Conservation (phyloP, 2,797 vertebrate species). For the Capromys pilorides region DNA sequence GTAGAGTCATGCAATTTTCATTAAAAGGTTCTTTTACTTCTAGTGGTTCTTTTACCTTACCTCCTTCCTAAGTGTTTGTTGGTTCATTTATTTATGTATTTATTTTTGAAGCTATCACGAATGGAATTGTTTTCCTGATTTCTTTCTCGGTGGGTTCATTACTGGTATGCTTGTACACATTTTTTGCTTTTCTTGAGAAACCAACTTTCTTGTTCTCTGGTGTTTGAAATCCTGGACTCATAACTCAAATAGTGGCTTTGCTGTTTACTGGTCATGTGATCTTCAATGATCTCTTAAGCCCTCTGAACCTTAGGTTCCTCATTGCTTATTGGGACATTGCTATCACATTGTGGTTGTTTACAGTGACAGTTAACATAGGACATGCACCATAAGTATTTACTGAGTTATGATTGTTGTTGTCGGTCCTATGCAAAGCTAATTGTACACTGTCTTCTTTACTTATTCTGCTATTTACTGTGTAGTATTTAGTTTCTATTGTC, state of each 20-base stretch:
- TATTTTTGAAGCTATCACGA: neutral
- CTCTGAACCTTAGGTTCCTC: constrained; percentile 6
- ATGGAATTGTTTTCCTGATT: neutral
- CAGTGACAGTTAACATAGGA: neutral
- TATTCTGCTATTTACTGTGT: neutral
- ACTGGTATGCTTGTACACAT: neutral
- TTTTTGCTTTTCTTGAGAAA: neutral
- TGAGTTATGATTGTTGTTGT: neutral
- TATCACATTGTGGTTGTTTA: neutral
- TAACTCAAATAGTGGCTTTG: neutral
- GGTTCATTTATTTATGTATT: neutral
- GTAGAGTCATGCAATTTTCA: neutral
- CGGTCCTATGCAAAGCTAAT: neutral
- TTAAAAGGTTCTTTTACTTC: neutral
- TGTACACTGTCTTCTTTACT: neutral
- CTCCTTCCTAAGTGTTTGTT: neutral
- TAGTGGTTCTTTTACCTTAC: neutral
- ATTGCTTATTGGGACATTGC: neutral
- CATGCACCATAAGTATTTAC: neutral
- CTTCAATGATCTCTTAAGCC: neutral
- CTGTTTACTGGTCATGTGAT: neutral
- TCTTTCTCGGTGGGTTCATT: neutral
- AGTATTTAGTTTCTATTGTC: neutral
- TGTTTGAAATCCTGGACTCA: neutral
- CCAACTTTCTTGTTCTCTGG: neutral